Percentiles rank a stretch among this genome's conserved stretches.
These are phyloP conservation scores for Scleropages formosus DNA, from an alignment of 2,797 vertebrate genomes.

Conservation along the genomic window DNA sequence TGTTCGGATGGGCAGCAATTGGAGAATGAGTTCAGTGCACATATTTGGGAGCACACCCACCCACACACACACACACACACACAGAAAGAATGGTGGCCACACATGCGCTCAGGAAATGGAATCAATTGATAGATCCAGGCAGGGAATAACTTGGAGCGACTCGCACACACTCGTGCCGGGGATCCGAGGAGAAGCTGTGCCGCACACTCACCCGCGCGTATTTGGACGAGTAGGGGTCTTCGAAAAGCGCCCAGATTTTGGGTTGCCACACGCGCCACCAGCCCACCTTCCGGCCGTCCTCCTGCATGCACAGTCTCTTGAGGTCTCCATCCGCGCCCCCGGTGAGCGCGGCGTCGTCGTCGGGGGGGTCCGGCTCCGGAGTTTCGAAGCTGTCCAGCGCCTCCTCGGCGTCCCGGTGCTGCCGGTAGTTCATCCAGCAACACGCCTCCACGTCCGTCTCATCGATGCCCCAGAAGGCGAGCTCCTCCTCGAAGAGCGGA, in stretches of 20 bases:
- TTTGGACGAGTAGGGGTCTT: conserved; percentile 91
- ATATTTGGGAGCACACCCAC: too few relatives aligned
- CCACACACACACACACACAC: too few relatives aligned
- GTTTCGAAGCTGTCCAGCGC: conserved; percentile 88
- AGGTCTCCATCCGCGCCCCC: conserved; percentile 81
- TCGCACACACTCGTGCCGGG: neutral
- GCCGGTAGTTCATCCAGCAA: conserved; percentile 93
- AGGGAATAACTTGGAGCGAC: neutral
- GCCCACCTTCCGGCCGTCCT: conserved; percentile 79
- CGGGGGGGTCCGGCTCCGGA: conserved; percentile 75
- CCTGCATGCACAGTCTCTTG: conserved; percentile 86
- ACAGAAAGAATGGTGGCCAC: too few relatives aligned
- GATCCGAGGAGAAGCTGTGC: conserved; percentile 23
- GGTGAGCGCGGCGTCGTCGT: conserved; percentile 73
- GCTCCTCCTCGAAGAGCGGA: conserved; percentile 88
- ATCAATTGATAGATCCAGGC: neutral
- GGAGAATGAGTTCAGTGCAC: too few relatives aligned
- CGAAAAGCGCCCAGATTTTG: conserved; percentile 87
- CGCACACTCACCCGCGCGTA: conserved; percentile 82
- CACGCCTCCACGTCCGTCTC: conserved; percentile 94
- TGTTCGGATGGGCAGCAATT: too few relatives aligned
- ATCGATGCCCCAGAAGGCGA: conserved; percentile 91
- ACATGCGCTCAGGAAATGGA: too few relatives aligned
- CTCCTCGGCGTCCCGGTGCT: conserved; percentile 88
- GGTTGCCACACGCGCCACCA: conserved; percentile 86